These are phyloP conservation scores for Chrysochloris asiatica DNA, from an alignment of 2,113 vertebrate genomes.

Conservation along the genomic window DNA sequence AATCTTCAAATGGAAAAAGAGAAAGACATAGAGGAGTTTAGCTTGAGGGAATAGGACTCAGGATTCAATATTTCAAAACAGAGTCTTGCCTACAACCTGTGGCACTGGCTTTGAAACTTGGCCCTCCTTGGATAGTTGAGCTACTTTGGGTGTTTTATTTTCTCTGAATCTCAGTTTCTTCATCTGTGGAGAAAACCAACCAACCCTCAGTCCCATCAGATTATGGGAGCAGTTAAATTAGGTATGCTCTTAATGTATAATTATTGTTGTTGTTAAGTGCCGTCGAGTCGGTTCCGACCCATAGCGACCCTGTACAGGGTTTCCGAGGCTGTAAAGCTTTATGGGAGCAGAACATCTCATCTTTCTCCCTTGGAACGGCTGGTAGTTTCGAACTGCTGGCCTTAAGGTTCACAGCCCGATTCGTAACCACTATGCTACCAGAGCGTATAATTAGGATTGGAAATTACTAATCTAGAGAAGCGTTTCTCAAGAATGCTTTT, in stretches of 20 bases:
- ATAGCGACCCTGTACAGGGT: too few relatives aligned
- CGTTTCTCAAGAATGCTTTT: neutral
- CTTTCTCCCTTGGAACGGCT: too few relatives aligned
- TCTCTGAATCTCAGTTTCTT: neutral
- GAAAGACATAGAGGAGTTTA: neutral
- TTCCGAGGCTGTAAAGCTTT: too few relatives aligned
- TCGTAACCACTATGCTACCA: too few relatives aligned
- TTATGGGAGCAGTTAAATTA: neutral
- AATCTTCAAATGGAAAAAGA: neutral
- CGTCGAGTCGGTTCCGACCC: too few relatives aligned
- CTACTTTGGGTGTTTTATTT: neutral
- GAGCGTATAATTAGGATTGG: neutral
- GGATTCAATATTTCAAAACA: neutral
- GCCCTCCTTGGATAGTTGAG: neutral
- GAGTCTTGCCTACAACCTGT: neutral
- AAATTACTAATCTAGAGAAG: neutral
- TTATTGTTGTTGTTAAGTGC: too few relatives aligned
- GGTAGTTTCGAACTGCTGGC: too few relatives aligned
- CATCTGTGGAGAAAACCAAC: neutral
- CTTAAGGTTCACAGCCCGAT: too few relatives aligned
- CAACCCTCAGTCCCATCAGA: neutral
- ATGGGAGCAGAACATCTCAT: too few relatives aligned
- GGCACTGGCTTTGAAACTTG: neutral
- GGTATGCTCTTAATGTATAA: neutral
- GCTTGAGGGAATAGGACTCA: neutral